phyloP scores from a whole-genome alignment of 2,888 invertebrate genomes.

The Therioaphis trifolii region DNA sequence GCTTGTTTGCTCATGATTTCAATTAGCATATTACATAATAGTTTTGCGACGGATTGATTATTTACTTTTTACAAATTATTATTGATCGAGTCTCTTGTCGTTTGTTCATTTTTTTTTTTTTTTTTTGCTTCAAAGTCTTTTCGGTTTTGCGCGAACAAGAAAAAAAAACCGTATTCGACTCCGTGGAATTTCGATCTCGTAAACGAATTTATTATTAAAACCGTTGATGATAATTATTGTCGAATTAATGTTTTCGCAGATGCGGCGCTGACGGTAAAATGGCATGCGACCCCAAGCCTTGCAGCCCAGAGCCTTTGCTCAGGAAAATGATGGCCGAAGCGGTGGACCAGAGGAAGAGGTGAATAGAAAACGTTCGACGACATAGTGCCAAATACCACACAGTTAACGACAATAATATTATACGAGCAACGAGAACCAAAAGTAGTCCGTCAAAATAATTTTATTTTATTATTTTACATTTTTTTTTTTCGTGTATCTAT shows the following conservation, averaged over 20 bases:
- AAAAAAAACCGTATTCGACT: neutral
- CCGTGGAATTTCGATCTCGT: neutral
- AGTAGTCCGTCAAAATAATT: slow-evolving; percentile 45
- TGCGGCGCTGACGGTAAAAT: slow-evolving; percentile 93
- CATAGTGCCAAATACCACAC: slow-evolving; percentile 60
- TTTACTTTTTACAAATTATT: too few species aligned
- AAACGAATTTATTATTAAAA: too few species aligned
- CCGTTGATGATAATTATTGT: slow-evolving; percentile 5
- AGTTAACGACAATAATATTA: slow-evolving; percentile 27
- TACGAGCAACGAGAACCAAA: slow-evolving; percentile 58
- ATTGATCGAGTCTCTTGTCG: too few species aligned
- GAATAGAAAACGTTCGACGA: slow-evolving; percentile 30
- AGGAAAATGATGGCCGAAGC: slow-evolving; percentile 90
- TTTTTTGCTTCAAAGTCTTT: too few species aligned
- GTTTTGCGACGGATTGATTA: too few species aligned
- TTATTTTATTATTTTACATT: slow-evolving; percentile 24
- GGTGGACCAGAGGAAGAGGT: slow-evolving; percentile 65
- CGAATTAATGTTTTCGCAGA: slow-evolving; percentile 71
- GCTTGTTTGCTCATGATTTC: too few species aligned
- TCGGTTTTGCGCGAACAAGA: too few species aligned
- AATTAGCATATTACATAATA: too few species aligned
- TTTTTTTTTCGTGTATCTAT: slow-evolving; percentile 9
- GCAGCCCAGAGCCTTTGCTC: slow-evolving; percentile 90
- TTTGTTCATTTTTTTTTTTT: too few species aligned
- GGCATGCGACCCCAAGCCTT: slow-evolving; percentile 92